Evolutionary conservation across 2,113 vertebrate genomes (phyloP).

Genomic region (Pelobates fuscus): DNA sequence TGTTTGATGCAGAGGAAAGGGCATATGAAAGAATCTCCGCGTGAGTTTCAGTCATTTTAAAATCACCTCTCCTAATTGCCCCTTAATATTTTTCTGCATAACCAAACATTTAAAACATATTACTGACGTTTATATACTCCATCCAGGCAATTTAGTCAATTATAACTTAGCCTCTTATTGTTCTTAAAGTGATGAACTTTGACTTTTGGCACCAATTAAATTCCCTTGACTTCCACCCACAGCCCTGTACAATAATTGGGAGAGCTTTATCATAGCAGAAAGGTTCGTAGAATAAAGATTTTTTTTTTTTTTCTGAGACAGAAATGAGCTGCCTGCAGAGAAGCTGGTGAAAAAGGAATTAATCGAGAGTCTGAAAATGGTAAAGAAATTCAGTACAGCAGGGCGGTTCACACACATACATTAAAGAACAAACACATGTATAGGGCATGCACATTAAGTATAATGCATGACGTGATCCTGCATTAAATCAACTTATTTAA

Average conservation of each 20-base stretch:
- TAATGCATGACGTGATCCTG: background rate
- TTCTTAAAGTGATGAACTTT: constrained; percentile 1
- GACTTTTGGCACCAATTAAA: constrained; percentile 29
- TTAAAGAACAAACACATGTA: background rate
- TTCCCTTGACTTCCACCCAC: background rate
- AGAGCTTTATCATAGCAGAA: background rate
- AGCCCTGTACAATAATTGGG: background rate
- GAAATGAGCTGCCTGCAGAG: no score
- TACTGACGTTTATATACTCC: constrained; percentile 27
- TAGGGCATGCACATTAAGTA: background rate
- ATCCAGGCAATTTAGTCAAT: constrained; percentile 10
- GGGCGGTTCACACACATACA: background rate
- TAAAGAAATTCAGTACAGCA: no score
- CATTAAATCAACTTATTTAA: constrained; percentile 6
- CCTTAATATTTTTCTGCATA: background rate
- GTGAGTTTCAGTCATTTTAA: background rate
- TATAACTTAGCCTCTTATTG: background rate
- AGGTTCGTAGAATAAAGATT: background rate
- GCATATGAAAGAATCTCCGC: no score
- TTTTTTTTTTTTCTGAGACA: no score
- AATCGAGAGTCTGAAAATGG: no score
- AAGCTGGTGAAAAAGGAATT: no score
- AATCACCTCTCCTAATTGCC: background rate
- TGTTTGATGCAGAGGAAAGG: no score
- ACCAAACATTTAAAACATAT: background rate